phyloP scores from a whole-genome alignment of 23 tunicate species.

The Phallusia fumigata region DNA sequence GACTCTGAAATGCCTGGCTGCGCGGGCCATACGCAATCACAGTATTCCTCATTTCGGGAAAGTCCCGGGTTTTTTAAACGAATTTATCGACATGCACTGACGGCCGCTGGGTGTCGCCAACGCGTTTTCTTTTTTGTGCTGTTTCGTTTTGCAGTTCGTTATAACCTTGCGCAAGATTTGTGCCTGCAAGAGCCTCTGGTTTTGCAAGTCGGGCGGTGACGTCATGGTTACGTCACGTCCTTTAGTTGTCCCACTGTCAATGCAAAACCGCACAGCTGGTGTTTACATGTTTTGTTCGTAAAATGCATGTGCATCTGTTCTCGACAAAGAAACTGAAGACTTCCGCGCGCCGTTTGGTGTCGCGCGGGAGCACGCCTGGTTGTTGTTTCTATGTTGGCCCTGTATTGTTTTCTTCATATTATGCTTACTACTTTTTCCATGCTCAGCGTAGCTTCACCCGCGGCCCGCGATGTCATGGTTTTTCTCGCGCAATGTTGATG shows the following conservation, averaged over 20 bases:
- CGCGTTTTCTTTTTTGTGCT: neutral
- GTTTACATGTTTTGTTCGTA: too few species aligned
- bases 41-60: conserved; percentile 27
- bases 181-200: neutral
- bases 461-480: too few species aligned
- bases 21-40: conserved; percentile 30
- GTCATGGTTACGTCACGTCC: neutral
- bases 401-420: neutral
- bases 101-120: neutral
- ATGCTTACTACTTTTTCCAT: neutral
- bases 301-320: neutral
- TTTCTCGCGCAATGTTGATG: too few species aligned
- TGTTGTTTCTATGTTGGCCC: conserved; percentile 3
- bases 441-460: neutral
- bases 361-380: neutral
- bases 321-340: neutral
- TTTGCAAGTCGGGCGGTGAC: neutral
- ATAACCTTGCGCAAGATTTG: neutral
- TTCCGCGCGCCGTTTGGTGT: neutral
- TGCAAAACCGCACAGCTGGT: too few species aligned
- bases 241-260: neutral
- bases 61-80: conserved; percentile 46
- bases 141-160: neutral
- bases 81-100: conserved; percentile 75
- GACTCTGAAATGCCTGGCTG: conserved; percentile 68